Evolutionary conservation across 2,797 vertebrate species (phyloP).

Genomic region (Scyliorhinus canicula): DNA sequence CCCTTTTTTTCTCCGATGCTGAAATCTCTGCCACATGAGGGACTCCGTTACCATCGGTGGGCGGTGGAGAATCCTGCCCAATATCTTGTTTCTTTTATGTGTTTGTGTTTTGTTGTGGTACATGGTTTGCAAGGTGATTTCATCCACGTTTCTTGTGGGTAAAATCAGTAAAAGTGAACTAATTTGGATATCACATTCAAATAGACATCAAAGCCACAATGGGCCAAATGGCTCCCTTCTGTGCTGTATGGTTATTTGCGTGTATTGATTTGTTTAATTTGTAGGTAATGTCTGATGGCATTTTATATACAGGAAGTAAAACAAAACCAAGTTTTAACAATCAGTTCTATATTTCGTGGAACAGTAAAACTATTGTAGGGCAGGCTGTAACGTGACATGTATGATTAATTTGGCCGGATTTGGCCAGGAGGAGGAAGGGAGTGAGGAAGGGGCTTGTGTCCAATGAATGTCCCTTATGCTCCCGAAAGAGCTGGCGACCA

Average conservation of each 20-base stretch:
- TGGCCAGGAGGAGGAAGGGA: too few relatives aligned
- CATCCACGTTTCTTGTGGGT: background rate
- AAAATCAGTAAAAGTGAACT: background rate
- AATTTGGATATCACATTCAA: background rate
- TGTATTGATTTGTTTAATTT: background rate
- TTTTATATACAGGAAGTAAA: background rate
- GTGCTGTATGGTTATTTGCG: too few relatives aligned
- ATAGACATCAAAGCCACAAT: background rate
- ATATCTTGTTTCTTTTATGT: background rate
- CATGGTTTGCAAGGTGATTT: background rate
- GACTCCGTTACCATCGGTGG: too few relatives aligned
- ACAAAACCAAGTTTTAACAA: background rate
- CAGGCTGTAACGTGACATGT: background rate
- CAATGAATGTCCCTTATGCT: too few relatives aligned
- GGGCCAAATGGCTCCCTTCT: background rate
- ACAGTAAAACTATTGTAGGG: background rate
- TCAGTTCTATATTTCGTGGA: background rate
- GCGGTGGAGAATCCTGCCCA: too few relatives aligned
- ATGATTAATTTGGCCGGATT: background rate
- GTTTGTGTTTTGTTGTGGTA: background rate
- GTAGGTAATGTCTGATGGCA: background rate
- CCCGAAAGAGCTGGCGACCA: too few relatives aligned
- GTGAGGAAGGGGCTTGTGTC: too few relatives aligned
- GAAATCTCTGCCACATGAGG: too few relatives aligned
- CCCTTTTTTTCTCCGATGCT: too few relatives aligned